phyloP scores from a whole-genome alignment of 2,797 vertebrate species.

The Amblyopsis hoosieri region DNA sequence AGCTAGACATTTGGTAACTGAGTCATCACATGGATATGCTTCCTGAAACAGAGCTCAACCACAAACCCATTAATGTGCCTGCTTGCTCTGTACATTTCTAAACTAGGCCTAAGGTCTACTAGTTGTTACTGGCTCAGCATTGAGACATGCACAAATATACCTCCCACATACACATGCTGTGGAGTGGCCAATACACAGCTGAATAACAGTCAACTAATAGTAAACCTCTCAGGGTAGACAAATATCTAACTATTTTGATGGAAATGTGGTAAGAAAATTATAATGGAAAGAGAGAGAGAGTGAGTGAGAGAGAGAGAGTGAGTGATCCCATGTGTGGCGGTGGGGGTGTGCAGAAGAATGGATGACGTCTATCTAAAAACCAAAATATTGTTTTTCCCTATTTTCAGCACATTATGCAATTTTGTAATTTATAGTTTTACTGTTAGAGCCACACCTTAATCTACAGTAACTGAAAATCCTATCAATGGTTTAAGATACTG shows the following conservation, averaged over 20 bases:
- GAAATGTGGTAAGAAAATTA: slow-evolving; percentile 56
- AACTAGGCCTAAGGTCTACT: slow-evolving; percentile 34
- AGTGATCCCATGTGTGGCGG: neutral
- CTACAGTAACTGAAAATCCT: no score
- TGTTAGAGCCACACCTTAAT: neutral
- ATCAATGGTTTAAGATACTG: no score
- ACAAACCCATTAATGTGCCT: slow-evolving; percentile 32
- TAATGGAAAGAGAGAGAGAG: slow-evolving; percentile 26
- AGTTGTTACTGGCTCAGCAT: slow-evolving; percentile 53
- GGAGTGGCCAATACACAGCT: no score
- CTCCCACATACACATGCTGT: slow-evolving; percentile 23
- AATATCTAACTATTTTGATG: slow-evolving; percentile 53
- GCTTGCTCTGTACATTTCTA: slow-evolving; percentile 30
- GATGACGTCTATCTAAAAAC: slow-evolving; percentile 35
- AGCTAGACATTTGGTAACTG: slow-evolving; percentile 22
- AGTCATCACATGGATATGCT: slow-evolving; percentile 49
- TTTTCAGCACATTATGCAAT: slow-evolving; percentile 13
- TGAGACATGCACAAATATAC: neutral
- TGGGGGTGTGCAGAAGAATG: slow-evolving; percentile 27
- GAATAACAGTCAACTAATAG: slow-evolving; percentile 3
- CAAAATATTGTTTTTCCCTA: slow-evolving; percentile 33
- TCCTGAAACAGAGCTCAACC: slow-evolving; percentile 34
- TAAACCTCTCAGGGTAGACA: slow-evolving; percentile 26
- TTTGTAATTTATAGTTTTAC: neutral
- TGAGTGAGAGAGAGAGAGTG: slow-evolving; percentile 9